Conservation (phyloP, 1,140 invertebrate species). For the Achatina immaculata region DNA sequence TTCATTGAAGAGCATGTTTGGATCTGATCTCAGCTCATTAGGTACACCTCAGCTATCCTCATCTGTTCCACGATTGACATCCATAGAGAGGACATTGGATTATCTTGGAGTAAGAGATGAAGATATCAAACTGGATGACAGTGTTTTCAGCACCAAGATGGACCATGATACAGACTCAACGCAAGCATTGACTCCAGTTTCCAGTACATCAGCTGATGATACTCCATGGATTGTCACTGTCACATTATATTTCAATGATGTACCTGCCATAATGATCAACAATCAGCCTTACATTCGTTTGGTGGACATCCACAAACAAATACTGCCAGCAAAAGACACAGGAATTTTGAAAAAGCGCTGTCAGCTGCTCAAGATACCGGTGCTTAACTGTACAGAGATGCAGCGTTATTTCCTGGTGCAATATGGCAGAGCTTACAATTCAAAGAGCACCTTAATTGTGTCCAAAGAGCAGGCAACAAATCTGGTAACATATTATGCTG, state of each 20-base stretch:
- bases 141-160: constrained; percentile 1
- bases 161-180: background rate
- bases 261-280: constrained; percentile 68
- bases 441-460: constrained; percentile 69
- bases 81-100: constrained; percentile 39
- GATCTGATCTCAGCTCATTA: constrained; percentile 35
- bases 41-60: constrained; percentile 29
- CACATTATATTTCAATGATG: constrained; percentile 69
- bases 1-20: constrained; percentile 38
- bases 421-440: constrained; percentile 67
- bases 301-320: constrained; percentile 71
- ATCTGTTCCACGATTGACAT: constrained; percentile 28
- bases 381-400: constrained; percentile 69
- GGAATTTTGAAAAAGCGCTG: constrained; percentile 70
- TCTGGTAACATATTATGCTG: constrained; percentile 68
- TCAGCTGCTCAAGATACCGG: constrained; percentile 64
- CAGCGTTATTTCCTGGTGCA: constrained; percentile 70
- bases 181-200: constrained; percentile 1
- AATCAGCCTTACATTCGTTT: constrained; percentile 65
- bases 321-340: constrained; percentile 70
- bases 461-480: constrained; percentile 63
- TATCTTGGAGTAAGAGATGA: constrained; percentile 34
- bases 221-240: constrained; percentile 67
- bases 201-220: constrained; percentile 45
- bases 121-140: constrained; percentile 29